Evolutionary conservation across 1,140 invertebrate genomes (phyloP), one percentile per base, ranked within the genome.

Genomic region (Ditylenchus dipsaci): DNA sequence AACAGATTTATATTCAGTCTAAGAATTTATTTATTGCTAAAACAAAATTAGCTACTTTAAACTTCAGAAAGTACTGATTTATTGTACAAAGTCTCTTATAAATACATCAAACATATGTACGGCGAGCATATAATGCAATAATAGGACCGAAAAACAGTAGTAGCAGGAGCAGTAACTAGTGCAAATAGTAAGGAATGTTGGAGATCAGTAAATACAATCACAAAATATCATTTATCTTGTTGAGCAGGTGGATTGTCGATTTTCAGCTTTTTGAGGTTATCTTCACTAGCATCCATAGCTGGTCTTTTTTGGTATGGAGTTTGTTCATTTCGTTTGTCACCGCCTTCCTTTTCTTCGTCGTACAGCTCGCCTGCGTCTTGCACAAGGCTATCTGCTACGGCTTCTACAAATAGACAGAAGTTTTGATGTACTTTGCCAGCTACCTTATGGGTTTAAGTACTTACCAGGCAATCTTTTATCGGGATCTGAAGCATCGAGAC

Each of bases 361-460:
- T 92, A 96, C 82, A 93, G 91, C 81, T 98, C 95, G 80, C 95
- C 95, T 76, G 96, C 93, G 70, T 91, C 91, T 7, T 91, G 90
- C 80, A 97, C 91, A 71, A 93, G 88, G 79, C 96, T 96, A 81
- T 98, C 95, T 78, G 82, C 84, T 11, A 86, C 79, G 17, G 90
- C 84, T 76, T 91, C 90, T 79, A 89, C 88, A 80, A 94, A 11
- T 38, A n/a, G n/a, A n/a, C 91, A 26, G 63, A 65, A 17, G 19
- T 19, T 11, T 33, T 30, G 9, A 11, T 38, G 47, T 13, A 49
- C 23, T 11, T 17, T 21, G 43, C 17, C 19, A 73, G 76, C 8
- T 13, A 76, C 26, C 30, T 30, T 27, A 29, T n/a, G n/a, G n/a
- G n/a, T n/a, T n/a, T n/a, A n/a, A n/a, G 3, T 74, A 72, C 13